A percentile compares a stretch with the other conserved stretches of the same genome.
These are phyloP conservation scores for Drosophila sturtevanti DNA, from an alignment of 1,140 invertebrate species.

Conservation along the genomic window DNA sequence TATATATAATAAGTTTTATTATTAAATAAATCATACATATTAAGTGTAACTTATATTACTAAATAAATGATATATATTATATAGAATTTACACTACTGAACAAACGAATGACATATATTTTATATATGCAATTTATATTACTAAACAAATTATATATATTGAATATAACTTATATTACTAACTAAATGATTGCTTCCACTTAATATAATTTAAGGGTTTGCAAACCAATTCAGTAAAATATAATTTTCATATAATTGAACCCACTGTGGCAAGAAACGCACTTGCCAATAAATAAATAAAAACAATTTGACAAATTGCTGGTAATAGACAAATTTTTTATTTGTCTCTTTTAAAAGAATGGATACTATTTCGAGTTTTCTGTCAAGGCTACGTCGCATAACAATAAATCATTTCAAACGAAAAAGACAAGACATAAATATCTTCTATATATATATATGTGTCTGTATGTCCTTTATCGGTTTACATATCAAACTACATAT, in stretches of 20 bases:
- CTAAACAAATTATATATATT: too few relatives aligned
- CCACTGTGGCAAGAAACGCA: constrained; percentile 28
- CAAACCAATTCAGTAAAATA: too few relatives aligned
- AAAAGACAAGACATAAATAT: constrained; percentile 40
- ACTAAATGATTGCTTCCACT: too few relatives aligned
- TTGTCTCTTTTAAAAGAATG: constrained; percentile 38
- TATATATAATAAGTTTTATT: too few relatives aligned
- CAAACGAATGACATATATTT: too few relatives aligned
- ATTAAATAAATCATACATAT: too few relatives aligned
- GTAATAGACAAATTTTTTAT: constrained; percentile 62
- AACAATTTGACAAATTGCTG: constrained; percentile 69
- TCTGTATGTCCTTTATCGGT: constrained; percentile 24
- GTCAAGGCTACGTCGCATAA: constrained; percentile 52
- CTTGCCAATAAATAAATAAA: constrained; percentile 61
- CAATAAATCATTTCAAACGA: constrained; percentile 60
- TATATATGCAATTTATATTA: too few relatives aligned
- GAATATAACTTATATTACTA: too few relatives aligned
- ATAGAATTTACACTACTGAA: too few relatives aligned
- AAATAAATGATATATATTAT: too few relatives aligned
- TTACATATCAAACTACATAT: constrained; percentile 19
- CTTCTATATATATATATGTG: constrained; percentile 21
- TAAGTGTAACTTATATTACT: too few relatives aligned
- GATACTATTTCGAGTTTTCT: constrained; percentile 27
- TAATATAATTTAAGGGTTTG: too few relatives aligned
- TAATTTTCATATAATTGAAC: background rate